These are phyloP conservation scores for Brachionus angularis DNA, from an alignment of 1,140 invertebrate species.

Conservation along the genomic window DNA sequence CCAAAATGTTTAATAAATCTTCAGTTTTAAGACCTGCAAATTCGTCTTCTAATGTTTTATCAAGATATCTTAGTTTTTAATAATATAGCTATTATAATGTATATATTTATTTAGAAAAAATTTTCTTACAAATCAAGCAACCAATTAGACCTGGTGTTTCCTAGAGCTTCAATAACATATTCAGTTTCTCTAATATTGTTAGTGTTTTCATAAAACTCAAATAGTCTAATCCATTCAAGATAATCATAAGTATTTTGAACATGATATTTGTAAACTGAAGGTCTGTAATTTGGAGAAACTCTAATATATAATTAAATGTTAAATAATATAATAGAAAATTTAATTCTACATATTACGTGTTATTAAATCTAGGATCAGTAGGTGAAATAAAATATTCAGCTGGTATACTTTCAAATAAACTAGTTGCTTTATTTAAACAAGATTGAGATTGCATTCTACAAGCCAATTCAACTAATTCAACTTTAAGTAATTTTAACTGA, in stretches of 20 bases:
- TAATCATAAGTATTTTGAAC: slow-evolving; percentile 34
- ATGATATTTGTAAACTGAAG: slow-evolving; percentile 36
- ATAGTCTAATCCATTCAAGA: slow-evolving; percentile 15
- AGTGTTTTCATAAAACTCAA: not conserved
- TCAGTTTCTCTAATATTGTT: slow-evolving; percentile 17
- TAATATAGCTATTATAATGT: not conserved
- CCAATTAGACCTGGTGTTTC: slow-evolving; percentile 1
- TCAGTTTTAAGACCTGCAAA: not conserved
- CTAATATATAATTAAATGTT: not conserved
- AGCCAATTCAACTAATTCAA: not conserved
- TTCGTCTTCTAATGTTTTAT: not conserved
- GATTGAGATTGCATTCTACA: slow-evolving; percentile 13
- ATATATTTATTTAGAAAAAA: not conserved
- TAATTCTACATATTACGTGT: not conserved
- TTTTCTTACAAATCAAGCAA: slow-evolving; percentile 1
- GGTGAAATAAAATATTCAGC: not conserved
- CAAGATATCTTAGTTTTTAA: not conserved
- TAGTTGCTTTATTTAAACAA: slow-evolving; percentile 28
- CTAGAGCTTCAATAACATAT: slow-evolving; percentile 22
- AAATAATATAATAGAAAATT: not conserved
- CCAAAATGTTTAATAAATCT: slow-evolving; percentile 7
- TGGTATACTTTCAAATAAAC: not conserved
- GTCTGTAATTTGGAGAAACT: not conserved
- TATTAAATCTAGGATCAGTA: not conserved
- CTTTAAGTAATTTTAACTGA: not conserved